Percentiles rank a stretch among this genome's conserved stretches.
phyloP scores from a whole-genome alignment of 2,888 invertebrate species.

The Apotomis turbidana region DNA sequence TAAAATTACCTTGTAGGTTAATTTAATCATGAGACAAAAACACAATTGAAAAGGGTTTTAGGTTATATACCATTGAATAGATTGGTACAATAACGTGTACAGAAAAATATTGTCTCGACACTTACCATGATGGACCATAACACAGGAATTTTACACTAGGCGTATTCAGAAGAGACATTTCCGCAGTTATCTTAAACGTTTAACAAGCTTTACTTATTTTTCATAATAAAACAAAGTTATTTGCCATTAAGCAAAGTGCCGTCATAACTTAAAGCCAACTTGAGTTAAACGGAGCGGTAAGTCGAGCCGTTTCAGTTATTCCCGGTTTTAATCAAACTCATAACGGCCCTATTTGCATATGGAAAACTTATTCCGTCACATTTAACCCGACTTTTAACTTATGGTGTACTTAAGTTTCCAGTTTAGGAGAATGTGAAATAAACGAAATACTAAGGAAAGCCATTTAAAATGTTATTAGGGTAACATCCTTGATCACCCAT shows the following conservation, averaged over 20 bases:
- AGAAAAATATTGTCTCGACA: no score
- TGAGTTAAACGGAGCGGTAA: conserved; percentile 40
- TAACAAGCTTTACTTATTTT: conserved; percentile 9
- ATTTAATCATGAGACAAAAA: no score
- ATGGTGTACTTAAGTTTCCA: conserved; percentile 28
- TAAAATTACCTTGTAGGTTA: no score
- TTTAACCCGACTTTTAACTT: conserved; percentile 40
- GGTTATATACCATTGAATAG: no score
- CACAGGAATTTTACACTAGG: no score
- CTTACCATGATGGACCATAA: no score
- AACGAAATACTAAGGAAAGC: background rate
- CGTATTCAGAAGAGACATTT: background rate
- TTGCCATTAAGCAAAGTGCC: conserved; percentile 38
- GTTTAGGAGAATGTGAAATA: conserved; percentile 13
- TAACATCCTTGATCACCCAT: no score
- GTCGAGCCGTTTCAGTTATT: conserved; percentile 31
- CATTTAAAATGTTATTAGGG: background rate
- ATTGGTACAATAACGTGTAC: no score
- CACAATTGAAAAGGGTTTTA: no score
- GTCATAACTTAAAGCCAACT: conserved; percentile 41
- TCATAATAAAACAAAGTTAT: conserved; percentile 34
- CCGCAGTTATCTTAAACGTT: background rate
- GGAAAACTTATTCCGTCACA: conserved; percentile 41
- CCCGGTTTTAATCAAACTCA: conserved; percentile 41
- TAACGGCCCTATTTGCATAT: conserved; percentile 41